Evolutionary conservation across 1,140 invertebrate species (phyloP).

Genomic region (Pseudomyrmex cubaensis): DNA sequence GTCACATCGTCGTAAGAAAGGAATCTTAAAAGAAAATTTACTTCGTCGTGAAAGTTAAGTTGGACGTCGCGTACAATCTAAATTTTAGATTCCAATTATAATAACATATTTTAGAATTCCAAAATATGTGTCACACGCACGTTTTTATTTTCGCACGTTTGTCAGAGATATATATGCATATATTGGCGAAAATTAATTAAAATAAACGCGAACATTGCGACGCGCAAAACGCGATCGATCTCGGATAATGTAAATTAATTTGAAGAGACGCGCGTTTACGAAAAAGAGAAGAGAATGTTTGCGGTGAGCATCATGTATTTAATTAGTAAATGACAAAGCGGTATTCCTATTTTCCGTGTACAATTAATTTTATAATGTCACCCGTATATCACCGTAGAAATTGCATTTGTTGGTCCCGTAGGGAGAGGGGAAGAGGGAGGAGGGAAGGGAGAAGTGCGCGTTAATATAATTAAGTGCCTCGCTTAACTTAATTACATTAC

Average conservation of each 20-base stretch:
- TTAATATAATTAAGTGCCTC: constrained; percentile 50
- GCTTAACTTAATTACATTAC: constrained; percentile 46
- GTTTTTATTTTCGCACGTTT: background rate
- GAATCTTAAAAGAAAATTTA: background rate
- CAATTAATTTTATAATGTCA: constrained; percentile 58
- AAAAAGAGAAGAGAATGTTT: constrained; percentile 23
- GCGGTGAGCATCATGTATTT: constrained; percentile 6
- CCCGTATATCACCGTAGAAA: constrained; percentile 25
- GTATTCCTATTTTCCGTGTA: constrained; percentile 44
- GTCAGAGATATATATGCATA: no score
- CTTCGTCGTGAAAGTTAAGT: no score
- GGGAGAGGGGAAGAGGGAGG: no score
- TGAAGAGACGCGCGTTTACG: background rate
- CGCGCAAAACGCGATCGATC: constrained; percentile 9
- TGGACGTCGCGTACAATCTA: constrained; percentile 7
- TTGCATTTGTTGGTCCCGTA: constrained; percentile 15
- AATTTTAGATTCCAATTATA: constrained; percentile 16
- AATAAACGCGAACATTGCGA: background rate
- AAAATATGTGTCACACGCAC: no score
- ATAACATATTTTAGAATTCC: no score
- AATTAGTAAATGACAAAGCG: constrained; percentile 45
- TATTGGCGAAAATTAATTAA: background rate
- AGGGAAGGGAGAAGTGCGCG: background rate
- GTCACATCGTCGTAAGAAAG: background rate
- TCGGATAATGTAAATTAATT: constrained; percentile 40